Percentiles rank a stretch among this genome's conserved stretches.
Evolutionary conservation across 2,797 vertebrate genomes (phyloP).

Genomic region (Clarias platycephalus): DNA sequence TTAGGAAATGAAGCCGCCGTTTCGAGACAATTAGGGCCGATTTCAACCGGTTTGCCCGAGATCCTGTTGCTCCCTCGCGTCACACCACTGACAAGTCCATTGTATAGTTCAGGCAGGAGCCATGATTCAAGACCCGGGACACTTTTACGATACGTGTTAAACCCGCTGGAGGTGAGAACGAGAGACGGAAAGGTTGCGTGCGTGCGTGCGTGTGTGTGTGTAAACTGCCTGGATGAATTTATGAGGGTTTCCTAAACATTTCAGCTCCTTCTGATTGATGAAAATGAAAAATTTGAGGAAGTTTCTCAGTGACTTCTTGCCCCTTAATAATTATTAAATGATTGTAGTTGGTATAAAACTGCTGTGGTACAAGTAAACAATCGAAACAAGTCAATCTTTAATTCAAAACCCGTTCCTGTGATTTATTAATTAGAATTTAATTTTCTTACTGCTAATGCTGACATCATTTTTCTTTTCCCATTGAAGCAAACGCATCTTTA

Average conservation of each 20-base stretch:
- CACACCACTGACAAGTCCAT: slow-evolving; percentile 1
- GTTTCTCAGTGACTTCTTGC: background rate
- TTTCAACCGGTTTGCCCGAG: background rate
- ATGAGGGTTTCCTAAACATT: background rate
- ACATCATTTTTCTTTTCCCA: too few relatives aligned
- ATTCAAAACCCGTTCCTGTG: background rate
- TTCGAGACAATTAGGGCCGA: background rate
- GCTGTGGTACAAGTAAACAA: background rate
- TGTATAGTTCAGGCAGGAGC: background rate
- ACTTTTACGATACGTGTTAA: background rate
- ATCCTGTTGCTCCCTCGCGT: slow-evolving; percentile 10
- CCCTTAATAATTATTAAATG: background rate
- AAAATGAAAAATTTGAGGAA: background rate
- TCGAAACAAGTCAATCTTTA: background rate
- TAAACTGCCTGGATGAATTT: background rate
- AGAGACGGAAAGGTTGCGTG: background rate
- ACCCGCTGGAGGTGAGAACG: background rate
- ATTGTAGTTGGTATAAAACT: background rate
- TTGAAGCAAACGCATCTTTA: background rate
- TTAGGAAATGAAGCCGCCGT: slow-evolving; percentile 24
- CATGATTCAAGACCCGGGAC: background rate
- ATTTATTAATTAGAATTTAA: background rate
- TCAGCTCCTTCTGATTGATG: background rate
- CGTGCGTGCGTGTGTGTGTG: background rate
- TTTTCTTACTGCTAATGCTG: background rate